Evolutionary conservation across 37 sponge, comb jelly and placozoan species (phyloP).

Genomic region (Oopsacas minuta): DNA sequence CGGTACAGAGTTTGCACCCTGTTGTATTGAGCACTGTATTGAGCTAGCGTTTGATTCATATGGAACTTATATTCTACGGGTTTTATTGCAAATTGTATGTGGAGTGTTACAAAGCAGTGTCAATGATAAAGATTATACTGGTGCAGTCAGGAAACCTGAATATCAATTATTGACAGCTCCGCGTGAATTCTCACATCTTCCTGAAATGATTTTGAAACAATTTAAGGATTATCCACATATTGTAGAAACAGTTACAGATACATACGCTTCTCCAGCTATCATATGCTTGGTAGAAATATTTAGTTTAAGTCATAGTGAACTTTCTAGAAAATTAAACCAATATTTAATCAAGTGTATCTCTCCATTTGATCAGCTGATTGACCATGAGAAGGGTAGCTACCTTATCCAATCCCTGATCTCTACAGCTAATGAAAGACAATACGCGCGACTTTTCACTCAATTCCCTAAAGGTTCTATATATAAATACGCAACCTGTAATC

Average conservation of each 20-base stretch:
- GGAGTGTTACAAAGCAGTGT: neutral
- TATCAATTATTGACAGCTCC: neutral
- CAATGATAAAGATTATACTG: neutral
- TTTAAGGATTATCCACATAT: neutral
- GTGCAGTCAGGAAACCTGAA: neutral
- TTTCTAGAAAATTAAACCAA: neutral
- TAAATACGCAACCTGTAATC: neutral
- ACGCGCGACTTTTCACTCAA: neutral
- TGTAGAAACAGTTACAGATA: neutral
- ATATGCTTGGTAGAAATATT: neutral
- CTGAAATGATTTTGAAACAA: neutral
- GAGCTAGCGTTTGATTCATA: neutral
- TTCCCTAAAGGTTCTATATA: neutral
- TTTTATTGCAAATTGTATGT: conserved; percentile 9
- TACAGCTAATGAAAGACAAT: neutral
- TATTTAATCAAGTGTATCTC: neutral
- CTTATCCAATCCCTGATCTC: neutral
- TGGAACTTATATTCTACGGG: neutral
- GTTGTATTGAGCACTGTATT: neutral
- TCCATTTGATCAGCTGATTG: neutral
- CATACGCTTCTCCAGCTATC: neutral
- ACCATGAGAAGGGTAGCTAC: neutral
- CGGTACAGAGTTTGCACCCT: neutral
- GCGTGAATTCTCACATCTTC: neutral
- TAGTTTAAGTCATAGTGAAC: neutral